Evolutionary conservation across 2,797 vertebrate genomes (phyloP).

Genomic region (Ficedula albicollis): DNA sequence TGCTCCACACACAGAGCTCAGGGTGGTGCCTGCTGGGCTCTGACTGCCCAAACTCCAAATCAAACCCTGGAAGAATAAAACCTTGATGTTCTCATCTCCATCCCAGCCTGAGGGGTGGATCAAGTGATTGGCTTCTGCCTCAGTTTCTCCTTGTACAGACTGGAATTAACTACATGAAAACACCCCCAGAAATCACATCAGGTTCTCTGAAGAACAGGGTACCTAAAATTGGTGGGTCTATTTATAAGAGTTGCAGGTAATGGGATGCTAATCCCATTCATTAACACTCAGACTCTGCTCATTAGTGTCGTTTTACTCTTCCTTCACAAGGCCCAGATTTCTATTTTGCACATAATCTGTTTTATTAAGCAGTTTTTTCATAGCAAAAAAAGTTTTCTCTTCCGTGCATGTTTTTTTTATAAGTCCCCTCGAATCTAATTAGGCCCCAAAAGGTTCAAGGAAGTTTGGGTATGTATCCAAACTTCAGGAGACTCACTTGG

Average conservation of each 20-base stretch:
- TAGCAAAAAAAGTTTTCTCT: constrained; percentile 12
- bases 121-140: neutral
- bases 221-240: neutral
- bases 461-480: neutral
- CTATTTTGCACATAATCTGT: constrained; percentile 51
- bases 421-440: constrained; percentile 24
- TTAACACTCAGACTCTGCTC: constrained; percentile 48
- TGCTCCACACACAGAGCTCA: neutral
- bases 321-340: neutral
- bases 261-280: constrained; percentile 53
- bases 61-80: neutral
- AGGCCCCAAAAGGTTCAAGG: constrained; percentile 42
- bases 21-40: neutral
- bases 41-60: neutral
- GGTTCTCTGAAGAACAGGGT: neutral
- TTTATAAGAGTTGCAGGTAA: constrained; percentile 55
- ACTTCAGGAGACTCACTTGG: neutral
- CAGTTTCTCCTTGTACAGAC: neutral
- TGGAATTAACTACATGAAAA: neutral
- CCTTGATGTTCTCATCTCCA: too few species aligned
- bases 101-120: neutral
- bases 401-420: constrained; percentile 10
- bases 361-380: constrained; percentile 47
- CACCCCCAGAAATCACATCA: neutral
- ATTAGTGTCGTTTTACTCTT: constrained; percentile 55